phyloP scores from a whole-genome alignment of 2,888 invertebrate species.

The Melieria picta region DNA sequence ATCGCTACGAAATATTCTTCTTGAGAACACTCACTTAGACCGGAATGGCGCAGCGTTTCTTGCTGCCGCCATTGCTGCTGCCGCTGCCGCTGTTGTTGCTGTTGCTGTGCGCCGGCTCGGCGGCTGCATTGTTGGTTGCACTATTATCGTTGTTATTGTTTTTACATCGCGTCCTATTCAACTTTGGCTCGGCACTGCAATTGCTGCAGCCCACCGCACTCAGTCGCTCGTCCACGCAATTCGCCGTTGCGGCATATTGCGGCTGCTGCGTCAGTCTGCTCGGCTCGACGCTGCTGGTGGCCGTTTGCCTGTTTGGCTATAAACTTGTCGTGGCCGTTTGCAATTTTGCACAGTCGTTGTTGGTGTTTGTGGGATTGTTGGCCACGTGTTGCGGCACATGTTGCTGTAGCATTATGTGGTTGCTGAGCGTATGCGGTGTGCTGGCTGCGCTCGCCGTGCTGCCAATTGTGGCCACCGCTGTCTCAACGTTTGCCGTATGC shows the following conservation, averaged over 20 bases:
- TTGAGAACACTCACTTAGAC: conserved; percentile 47
- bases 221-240: background rate
- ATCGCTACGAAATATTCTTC: too few relatives aligned
- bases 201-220: background rate
- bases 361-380: conserved; percentile 16
- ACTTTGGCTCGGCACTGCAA: conserved; percentile 3
- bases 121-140: conserved; percentile 3
- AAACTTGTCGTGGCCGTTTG: conserved; percentile 53
- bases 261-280: conserved; percentile 10
- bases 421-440: conserved; percentile 28
- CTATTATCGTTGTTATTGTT: conserved; percentile 20
- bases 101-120: conserved; percentile 21
- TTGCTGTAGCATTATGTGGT: conserved; percentile 40
- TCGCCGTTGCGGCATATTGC: background rate
- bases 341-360: conserved; percentile 28
- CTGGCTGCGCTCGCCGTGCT: conserved; percentile 12
- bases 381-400: conserved; percentile 25
- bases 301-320: conserved; percentile 53
- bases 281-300: conserved; percentile 9
- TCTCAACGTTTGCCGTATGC: conserved; percentile 32
- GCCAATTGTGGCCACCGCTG: conserved; percentile 37
- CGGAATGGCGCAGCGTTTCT: conserved; percentile 61
- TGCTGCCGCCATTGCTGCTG: conserved; percentile 41
- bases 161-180: background rate
- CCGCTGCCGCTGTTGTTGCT: conserved; percentile 29